Evolutionary conservation across 2,113 vertebrate species (phyloP).

Genomic region (Rhabdomys dilectus): DNA sequence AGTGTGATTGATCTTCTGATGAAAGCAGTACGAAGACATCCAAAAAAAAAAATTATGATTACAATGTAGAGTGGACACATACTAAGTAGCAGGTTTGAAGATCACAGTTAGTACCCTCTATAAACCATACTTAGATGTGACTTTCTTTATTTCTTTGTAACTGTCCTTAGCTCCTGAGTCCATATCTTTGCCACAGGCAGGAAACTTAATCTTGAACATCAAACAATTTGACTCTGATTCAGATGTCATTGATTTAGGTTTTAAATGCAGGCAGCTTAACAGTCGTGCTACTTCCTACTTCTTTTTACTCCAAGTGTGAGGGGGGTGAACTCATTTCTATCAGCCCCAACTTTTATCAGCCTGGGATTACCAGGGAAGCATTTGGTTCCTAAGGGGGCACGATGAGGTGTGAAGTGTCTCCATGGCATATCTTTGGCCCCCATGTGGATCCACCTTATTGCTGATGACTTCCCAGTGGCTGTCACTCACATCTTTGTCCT

Average conservation of each 20-base stretch:
- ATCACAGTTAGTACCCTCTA: constrained; percentile 22
- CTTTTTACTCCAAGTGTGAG: neutral
- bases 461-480: neutral
- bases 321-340: neutral
- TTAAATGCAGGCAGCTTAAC: neutral
- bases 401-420: neutral
- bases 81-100: constrained; percentile 38
- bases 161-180: constrained; percentile 14
- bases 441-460: neutral
- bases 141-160: constrained; percentile 45
- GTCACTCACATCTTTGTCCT: neutral
- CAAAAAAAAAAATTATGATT: constrained; percentile 25
- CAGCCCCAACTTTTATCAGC: neutral
- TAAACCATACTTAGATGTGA: constrained; percentile 21
- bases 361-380: neutral
- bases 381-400: neutral
- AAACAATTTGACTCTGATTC: constrained; percentile 34
- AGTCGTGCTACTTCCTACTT: neutral
- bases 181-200: neutral
- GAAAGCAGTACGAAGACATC: constrained; percentile 42
- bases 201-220: constrained; percentile 10
- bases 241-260: constrained; percentile 33
- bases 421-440: neutral
- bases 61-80: neutral
- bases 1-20: constrained; percentile 64